These are phyloP conservation scores for Acleris emargana DNA, from an alignment of 2,888 invertebrate genomes.

Conservation along the genomic window DNA sequence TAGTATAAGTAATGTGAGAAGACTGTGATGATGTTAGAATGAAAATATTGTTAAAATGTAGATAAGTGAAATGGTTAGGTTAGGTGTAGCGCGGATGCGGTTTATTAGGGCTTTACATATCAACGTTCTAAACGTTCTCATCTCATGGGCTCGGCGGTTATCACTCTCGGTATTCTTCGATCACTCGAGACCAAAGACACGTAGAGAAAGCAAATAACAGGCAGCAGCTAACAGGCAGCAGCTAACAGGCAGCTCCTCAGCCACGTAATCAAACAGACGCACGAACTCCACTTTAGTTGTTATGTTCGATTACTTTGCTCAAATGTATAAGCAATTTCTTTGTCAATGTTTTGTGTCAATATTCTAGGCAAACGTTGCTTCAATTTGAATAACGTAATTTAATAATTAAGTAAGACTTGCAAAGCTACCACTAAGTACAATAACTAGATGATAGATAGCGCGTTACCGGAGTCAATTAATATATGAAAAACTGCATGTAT, in stretches of 20 bases:
- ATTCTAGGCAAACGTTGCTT: constrained; percentile 25
- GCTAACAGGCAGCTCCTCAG: too few species aligned
- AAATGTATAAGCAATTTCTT: constrained; percentile 65
- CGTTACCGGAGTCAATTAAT: constrained; percentile 75
- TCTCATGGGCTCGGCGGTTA: constrained; percentile 23
- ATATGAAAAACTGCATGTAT: constrained; percentile 51
- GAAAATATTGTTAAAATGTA: constrained; percentile 58
- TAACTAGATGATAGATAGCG: constrained; percentile 66
- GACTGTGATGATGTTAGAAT: constrained; percentile 79
- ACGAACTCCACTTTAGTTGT: constrained; percentile 25
- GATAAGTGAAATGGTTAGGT: constrained; percentile 54
- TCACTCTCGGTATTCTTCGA: constrained; percentile 23
- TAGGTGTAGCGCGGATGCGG: constrained; percentile 43
- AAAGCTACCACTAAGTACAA: constrained; percentile 75
- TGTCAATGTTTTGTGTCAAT: constrained; percentile 30
- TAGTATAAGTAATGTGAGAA: constrained; percentile 74
- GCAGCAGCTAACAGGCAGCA: too few species aligned
- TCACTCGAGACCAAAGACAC: constrained; percentile 29
- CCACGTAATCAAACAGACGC: neutral
- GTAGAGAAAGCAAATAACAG: constrained; percentile 9
- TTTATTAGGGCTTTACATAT: constrained; percentile 52
- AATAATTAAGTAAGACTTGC: constrained; percentile 48
- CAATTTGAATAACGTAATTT: constrained; percentile 21
- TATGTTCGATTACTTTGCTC: constrained; percentile 61
- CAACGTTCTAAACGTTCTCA: constrained; percentile 56